Percentiles rank a stretch among this genome's conserved stretches.
These are phyloP conservation scores for Larimichthys polyactis DNA, from an alignment of 2,113 vertebrate genomes.

Conservation along the genomic window DNA sequence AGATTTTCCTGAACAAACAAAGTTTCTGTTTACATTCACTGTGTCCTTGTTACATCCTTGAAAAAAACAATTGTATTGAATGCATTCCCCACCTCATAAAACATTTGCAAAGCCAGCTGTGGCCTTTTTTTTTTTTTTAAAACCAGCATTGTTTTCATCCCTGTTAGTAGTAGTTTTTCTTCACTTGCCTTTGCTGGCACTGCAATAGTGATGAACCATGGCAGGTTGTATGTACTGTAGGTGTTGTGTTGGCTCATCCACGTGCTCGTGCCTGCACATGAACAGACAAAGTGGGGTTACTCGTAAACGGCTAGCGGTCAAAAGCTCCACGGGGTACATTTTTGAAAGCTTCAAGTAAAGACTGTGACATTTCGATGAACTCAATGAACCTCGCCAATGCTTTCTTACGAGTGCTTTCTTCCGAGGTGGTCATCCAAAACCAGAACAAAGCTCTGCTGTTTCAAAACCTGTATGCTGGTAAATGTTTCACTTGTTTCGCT, in stretches of 20 bases:
- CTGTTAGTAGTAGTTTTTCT: too few species aligned
- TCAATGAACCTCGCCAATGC: neutral
- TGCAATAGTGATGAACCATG: neutral
- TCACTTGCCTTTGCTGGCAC: neutral
- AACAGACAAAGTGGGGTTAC: neutral
- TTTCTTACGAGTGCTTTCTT: neutral
- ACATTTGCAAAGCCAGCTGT: neutral
- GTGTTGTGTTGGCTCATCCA: neutral
- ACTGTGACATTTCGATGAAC: neutral
- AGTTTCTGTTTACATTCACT: constrained; percentile 15
- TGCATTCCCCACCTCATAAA: neutral
- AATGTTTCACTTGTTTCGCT: constrained; percentile 10
- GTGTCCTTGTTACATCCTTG: constrained; percentile 15
- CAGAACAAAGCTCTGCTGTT: neutral
- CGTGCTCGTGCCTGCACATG: neutral
- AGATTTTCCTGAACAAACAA: neutral
- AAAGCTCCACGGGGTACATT: neutral
- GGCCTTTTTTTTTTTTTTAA: neutral
- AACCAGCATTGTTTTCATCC: neutral
- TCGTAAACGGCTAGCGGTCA: neutral
- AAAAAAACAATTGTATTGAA: neutral
- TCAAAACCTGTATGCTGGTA: neutral
- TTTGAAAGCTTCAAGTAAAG: constrained; percentile 7
- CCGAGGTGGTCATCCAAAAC: constrained; percentile 16
- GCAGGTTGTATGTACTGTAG: too few species aligned